Conservation (phyloP, 2,797 vertebrate species). For the Myiotriccus ornatus region DNA sequence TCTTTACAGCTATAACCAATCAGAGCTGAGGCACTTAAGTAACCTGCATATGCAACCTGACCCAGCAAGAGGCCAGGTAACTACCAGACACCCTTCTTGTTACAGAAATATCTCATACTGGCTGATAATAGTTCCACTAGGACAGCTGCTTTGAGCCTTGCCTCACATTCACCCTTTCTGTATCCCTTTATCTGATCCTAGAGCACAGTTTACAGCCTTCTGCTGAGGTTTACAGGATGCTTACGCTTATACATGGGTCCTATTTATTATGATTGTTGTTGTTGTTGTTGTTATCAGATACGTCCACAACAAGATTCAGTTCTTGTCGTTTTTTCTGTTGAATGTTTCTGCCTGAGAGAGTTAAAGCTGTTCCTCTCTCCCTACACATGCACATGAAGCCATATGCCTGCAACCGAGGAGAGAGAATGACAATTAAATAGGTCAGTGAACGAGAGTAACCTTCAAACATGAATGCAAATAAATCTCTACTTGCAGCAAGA, state of each 20-base stretch:
- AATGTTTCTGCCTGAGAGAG: neutral
- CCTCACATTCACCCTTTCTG: neutral
- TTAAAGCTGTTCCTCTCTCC: conserved; percentile 3
- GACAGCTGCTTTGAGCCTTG: neutral
- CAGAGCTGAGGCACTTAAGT: neutral
- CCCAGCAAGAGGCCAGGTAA: neutral
- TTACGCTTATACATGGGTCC: neutral
- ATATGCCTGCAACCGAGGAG: conserved; percentile 21
- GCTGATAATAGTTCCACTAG: neutral
- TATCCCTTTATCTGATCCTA: neutral
- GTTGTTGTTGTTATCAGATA: neutral
- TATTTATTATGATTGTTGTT: neutral
- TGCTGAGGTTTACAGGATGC: neutral
- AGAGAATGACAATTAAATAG: conserved; percentile 52
- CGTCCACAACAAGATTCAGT: fast-evolving
- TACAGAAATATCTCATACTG: neutral
- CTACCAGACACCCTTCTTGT: neutral
- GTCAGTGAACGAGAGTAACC: conserved; percentile 68
- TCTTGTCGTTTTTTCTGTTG: neutral
- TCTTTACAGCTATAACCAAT: neutral
- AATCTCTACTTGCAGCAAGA: conserved; percentile 43
- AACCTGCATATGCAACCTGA: neutral
- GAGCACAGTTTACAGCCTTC: neutral
- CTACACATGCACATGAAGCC: conserved; percentile 6
- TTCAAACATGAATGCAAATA: conserved; percentile 34